Conservation (phyloP, 2,797 vertebrate genomes). For the Spinus pinus region DNA sequence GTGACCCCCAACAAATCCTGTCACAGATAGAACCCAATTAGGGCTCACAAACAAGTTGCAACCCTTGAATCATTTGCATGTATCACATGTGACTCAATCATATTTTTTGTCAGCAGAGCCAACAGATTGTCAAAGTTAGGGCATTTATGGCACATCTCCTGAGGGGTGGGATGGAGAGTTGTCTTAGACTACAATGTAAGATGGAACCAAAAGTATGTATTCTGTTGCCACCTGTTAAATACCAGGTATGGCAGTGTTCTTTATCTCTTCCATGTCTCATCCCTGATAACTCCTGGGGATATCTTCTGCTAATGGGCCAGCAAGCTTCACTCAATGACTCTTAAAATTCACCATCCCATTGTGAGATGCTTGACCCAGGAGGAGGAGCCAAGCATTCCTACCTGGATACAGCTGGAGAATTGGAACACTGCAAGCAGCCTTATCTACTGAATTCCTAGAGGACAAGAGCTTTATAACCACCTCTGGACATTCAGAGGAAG, state of each 20-base stretch:
- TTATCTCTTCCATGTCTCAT: not conserved
- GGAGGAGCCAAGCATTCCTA: not conserved
- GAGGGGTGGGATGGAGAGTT: fast-evolving
- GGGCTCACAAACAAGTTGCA: not conserved
- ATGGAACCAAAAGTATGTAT: not conserved
- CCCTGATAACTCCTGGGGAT: not conserved
- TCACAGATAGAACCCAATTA: not conserved
- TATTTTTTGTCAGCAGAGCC: not conserved
- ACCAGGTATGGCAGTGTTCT: too few relatives aligned
- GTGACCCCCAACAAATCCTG: not conserved
- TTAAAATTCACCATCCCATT: not conserved
- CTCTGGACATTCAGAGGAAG: not conserved
- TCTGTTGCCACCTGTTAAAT: not conserved
- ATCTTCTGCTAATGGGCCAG: not conserved
- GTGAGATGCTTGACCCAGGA: fast-evolving
- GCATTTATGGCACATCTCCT: not conserved
- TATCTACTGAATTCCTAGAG: not conserved
- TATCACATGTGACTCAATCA: not conserved
- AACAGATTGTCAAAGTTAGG: not conserved
- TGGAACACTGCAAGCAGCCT: not conserved
- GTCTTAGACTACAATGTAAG: too few relatives aligned
- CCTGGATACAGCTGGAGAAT: not conserved
- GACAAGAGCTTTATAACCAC: not conserved
- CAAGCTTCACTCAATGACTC: not conserved
- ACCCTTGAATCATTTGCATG: not conserved